These are phyloP conservation scores for Euplexia lucipara DNA, from an alignment of 2,888 invertebrate species.

Conservation along the genomic window DNA sequence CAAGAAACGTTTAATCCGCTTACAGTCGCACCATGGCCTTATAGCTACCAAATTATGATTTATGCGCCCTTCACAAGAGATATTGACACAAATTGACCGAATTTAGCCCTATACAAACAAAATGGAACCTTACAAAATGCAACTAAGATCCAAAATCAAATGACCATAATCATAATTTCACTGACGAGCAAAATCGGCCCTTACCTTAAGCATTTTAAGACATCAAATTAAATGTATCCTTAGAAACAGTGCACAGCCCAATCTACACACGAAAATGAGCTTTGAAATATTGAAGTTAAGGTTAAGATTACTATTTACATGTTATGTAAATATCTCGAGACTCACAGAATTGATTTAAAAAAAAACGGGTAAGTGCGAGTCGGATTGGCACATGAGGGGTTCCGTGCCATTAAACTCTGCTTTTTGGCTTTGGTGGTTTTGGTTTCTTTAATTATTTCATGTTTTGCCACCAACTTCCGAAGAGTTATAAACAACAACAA, in stretches of 20 bases:
- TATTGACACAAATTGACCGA: constrained; percentile 33
- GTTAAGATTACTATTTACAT: background rate
- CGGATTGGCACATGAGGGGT: too few relatives aligned
- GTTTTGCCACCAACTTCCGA: too few relatives aligned
- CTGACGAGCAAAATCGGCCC: constrained; percentile 12
- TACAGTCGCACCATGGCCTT: constrained; percentile 34
- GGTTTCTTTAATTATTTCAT: too few relatives aligned
- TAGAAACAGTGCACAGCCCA: background rate
- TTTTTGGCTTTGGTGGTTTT: too few relatives aligned
- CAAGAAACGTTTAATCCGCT: constrained; percentile 11
- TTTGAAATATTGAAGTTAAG: fast-evolving
- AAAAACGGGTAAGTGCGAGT: too few relatives aligned
- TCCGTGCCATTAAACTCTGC: too few relatives aligned
- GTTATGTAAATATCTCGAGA: background rate
- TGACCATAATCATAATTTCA: background rate
- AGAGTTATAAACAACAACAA: too few relatives aligned
- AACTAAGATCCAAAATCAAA: constrained; percentile 15
- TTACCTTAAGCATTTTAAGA: background rate
- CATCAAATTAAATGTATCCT: background rate
- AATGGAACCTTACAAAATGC: constrained; percentile 3
- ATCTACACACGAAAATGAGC: background rate
- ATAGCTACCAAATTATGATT: constrained; percentile 48
- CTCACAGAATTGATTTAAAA: constrained; percentile 19
- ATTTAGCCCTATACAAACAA: background rate
- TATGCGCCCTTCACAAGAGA: constrained; percentile 38